Percentiles rank a stretch among this genome's conserved stretches.
Conservation (phyloP, 2,888 invertebrate genomes). For the Epirrita christyi region DNA sequence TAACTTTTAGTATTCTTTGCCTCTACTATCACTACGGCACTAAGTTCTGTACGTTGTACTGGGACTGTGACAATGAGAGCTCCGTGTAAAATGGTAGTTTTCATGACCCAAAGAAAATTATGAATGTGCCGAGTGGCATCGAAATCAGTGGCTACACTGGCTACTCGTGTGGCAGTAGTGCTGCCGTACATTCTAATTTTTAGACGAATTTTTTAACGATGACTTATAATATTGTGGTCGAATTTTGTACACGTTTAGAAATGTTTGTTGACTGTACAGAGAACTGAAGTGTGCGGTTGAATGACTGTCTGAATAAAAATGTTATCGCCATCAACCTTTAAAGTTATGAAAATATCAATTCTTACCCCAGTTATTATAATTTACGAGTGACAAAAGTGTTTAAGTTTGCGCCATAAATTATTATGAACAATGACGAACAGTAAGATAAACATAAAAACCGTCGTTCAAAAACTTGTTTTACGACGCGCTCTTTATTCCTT, state of each 20-base stretch:
- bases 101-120: conserved; percentile 79
- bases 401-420: conserved; percentile 57
- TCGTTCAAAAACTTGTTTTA: conserved; percentile 54
- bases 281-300: too few species aligned
- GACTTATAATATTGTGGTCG: conserved; percentile 55
- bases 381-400: conserved; percentile 53
- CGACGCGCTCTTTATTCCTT: conserved; percentile 30
- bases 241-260: conserved; percentile 45
- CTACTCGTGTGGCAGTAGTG: conserved; percentile 55
- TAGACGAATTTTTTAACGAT: conserved; percentile 50
- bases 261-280: conserved; percentile 38
- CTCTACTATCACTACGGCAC: conserved; percentile 43
- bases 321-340: conserved; percentile 33
- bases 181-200: conserved; percentile 54
- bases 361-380: conserved; percentile 53
- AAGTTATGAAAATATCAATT: conserved; percentile 42
- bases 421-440: conserved; percentile 57
- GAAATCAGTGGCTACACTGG: conserved; percentile 54
- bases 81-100: conserved; percentile 60
- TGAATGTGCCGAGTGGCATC: conserved; percentile 67
- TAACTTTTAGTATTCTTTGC: too few species aligned
- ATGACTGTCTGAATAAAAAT: neutral
- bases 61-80: conserved; percentile 47
- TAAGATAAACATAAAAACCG: conserved; percentile 56
- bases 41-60: conserved; percentile 40